Conservation (phyloP, 2,797 vertebrate genomes). For the Sciaenops ocellatus region DNA sequence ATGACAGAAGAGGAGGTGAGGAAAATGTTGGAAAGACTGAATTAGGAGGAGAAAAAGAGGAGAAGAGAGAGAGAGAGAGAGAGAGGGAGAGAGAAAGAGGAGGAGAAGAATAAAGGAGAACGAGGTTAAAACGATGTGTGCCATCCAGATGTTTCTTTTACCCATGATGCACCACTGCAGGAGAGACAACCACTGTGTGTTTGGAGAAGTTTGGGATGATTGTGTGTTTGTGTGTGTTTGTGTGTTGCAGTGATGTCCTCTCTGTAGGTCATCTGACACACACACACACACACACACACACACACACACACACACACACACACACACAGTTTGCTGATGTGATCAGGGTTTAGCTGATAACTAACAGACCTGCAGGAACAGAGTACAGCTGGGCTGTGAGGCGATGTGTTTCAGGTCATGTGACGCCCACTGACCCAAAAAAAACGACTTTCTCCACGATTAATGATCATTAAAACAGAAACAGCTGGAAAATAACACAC, state of each 20-base stretch:
- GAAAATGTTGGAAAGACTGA: too few relatives aligned
- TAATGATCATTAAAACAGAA: background rate
- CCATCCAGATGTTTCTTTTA: slow-evolving; percentile 31
- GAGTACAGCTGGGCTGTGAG: background rate
- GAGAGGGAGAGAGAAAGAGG: too few relatives aligned
- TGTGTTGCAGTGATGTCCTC: slow-evolving; percentile 9
- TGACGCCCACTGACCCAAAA: background rate
- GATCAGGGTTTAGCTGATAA: slow-evolving; percentile 15
- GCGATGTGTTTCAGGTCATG: background rate
- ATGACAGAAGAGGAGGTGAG: background rate
- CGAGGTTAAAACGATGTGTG: background rate
- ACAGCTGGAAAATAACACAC: background rate
- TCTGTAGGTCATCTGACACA: slow-evolving; percentile 26
- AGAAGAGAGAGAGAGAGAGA: too few relatives aligned
- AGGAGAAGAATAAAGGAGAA: too few relatives aligned
- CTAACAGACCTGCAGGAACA: background rate
- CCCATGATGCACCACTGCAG: slow-evolving; percentile 31
- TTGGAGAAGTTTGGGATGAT: slow-evolving; percentile 9
- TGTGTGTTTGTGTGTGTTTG: slow-evolving; percentile 25
- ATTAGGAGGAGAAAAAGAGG: background rate
- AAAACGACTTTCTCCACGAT: background rate
- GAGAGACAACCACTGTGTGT: slow-evolving; percentile 12
- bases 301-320: slow-evolving; percentile 24
- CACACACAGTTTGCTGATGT: slow-evolving; percentile 5
- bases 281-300: slow-evolving; percentile 16